Base-by-base conservation (phyloP, 2,797 vertebrate genomes). In the Cynodonichthys magdalenae region DNA sequence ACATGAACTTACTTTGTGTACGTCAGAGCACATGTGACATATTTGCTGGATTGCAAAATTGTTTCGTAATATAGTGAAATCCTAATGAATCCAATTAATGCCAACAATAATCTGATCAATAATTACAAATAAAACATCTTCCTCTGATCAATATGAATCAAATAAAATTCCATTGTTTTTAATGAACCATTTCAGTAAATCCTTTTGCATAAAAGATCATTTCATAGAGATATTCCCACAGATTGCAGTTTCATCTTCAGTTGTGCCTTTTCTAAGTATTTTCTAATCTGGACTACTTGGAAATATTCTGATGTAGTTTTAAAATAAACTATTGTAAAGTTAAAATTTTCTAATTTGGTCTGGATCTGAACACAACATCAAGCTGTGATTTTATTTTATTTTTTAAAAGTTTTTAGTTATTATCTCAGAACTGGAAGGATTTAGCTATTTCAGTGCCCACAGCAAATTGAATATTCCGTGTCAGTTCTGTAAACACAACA, bases 381-480 rank as follows among this genome's bases (percentile, higher is more conserved):
- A 15, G 42, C 42, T 44, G 15, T 5, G 4, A 24, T 24, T 46
- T 46, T 20, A 12, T 19, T 48, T 48, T 11, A 18, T 46, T 46
- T 18, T 18, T 8, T 11, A 19, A 47, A 20, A 19, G 8, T 7
- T 48, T 48, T 20, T 48, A 20, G 3, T 48, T 5, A 20, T 11
- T 48, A 48, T 20, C 46, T 48, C 11, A 9, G 8, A 20, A 20
- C 46, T 48, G 0, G 46, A 20, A 48, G 10, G n/a, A 15, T 48
- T 48, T 20, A 48, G 14, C 46, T 48, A 46, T 46, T 8, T 18
- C n/a, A 15, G 20, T 77, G 78, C 66, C 77, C 59, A 42, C 56
- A 75, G 50, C 71, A 67, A 42, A 60, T 1, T 2, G 18, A 46
- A 1, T 1, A 34, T 6, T 14, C 27, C 20, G 20, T 41, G 9